Evolutionary conservation across 2,113 vertebrate genomes (phyloP).

Genomic region (Crotophaga sulcirostris): DNA sequence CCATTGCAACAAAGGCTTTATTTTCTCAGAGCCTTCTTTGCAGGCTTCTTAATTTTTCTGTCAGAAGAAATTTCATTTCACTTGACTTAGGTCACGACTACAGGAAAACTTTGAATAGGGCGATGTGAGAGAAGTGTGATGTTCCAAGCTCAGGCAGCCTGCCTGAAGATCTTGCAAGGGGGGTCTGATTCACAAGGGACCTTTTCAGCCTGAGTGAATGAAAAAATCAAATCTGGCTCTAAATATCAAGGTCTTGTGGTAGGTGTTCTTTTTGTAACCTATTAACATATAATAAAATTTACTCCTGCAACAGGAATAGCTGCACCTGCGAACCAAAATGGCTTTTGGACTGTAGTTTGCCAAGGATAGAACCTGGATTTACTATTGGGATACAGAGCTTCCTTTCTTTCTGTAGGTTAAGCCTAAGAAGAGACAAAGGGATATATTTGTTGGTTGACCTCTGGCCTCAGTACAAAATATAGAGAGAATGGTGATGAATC

Average conservation of each 20-base stretch:
- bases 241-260: background rate
- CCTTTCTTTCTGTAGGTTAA: background rate
- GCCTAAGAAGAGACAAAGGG: slow-evolving; percentile 27
- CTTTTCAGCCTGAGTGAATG: background rate
- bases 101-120: background rate
- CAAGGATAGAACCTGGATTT: background rate
- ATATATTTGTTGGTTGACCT: slow-evolving; percentile 69
- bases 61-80: background rate
- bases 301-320: background rate
- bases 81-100: background rate
- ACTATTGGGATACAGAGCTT: background rate
- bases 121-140: background rate
- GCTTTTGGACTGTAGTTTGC: background rate
- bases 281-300: background rate
- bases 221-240: background rate
- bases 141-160: background rate
- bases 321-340: background rate
- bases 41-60: background rate
- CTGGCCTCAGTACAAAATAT: slow-evolving; percentile 56
- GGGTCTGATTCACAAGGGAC: background rate
- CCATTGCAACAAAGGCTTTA: background rate
- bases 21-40: background rate
- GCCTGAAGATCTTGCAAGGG: background rate
- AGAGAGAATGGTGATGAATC: slow-evolving; percentile 73
- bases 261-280: background rate